These are phyloP conservation scores for Garra rufa DNA, from an alignment of 2,113 vertebrate species.

Conservation along the genomic window DNA sequence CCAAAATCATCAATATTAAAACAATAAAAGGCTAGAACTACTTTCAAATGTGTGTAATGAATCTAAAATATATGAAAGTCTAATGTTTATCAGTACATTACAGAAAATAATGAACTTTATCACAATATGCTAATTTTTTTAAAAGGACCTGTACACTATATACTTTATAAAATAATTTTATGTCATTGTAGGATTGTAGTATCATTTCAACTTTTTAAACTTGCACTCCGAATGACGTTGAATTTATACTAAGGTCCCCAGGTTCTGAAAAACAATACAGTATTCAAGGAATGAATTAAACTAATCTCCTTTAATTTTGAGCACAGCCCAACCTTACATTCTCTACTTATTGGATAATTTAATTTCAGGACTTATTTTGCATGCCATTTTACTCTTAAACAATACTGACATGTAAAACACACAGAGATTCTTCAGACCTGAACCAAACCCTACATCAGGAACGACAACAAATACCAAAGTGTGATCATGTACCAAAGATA, in stretches of 20 bases:
- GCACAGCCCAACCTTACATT: not conserved
- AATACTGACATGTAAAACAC: not conserved
- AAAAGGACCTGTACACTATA: too few species aligned
- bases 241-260: not conserved
- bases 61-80: too few species aligned
- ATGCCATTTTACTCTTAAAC: not conserved
- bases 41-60: too few species aligned
- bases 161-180: too few species aligned
- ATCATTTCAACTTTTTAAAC: not conserved
- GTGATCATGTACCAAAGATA: not conserved
- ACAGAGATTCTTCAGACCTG: not conserved
- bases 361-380: not conserved
- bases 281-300: not conserved
- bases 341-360: slow-evolving; percentile 1
- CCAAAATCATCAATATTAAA: too few species aligned
- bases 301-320: not conserved
- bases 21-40: too few species aligned
- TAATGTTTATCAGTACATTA: too few species aligned
- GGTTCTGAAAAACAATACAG: slow-evolving; percentile 2
- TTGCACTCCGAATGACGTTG: not conserved
- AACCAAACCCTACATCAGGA: not conserved
- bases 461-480: slow-evolving; percentile 5
- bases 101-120: too few species aligned
- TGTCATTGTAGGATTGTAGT: too few species aligned
- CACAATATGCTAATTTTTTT: too few species aligned